phyloP scores from a whole-genome alignment of 2,797 vertebrate species.

The Mergus octosetaceus region DNA sequence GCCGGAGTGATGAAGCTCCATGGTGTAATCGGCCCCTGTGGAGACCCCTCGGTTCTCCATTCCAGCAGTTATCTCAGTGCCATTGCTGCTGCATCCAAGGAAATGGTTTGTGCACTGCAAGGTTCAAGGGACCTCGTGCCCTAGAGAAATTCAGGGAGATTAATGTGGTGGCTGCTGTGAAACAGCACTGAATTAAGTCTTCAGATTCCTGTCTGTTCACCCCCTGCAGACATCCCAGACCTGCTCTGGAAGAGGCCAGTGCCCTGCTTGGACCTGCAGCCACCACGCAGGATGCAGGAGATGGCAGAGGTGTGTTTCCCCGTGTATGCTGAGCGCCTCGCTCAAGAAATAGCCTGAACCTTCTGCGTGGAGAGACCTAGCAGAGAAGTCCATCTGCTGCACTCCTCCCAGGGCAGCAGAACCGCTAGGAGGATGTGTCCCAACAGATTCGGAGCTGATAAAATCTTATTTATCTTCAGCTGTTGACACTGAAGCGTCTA shows the following conservation, averaged over 20 bases:
- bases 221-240: neutral
- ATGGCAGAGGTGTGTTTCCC: neutral
- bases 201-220: neutral
- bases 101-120: too few species aligned
- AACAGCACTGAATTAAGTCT: accelerated
- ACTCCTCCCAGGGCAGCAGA: slow-evolving; percentile 60
- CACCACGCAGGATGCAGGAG: accelerated
- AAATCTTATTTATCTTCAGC: slow-evolving; percentile 82
- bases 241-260: neutral
- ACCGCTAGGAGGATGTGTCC: slow-evolving; percentile 83
- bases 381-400: neutral
- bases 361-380: neutral
- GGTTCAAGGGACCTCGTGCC: neutral
- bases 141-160: accelerated
- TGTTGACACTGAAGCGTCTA: slow-evolving; percentile 81
- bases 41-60: neutral
- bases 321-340: neutral
- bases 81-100: neutral
- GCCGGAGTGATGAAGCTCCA: accelerated
- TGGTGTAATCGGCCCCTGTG: accelerated
- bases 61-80: accelerated
- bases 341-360: neutral
- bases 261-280: neutral
- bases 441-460: slow-evolving; percentile 80
- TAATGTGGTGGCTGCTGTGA: neutral